These are phyloP conservation scores for Gallinago stenura DNA, from an alignment of 2,797 vertebrate genomes.

Conservation along the genomic window DNA sequence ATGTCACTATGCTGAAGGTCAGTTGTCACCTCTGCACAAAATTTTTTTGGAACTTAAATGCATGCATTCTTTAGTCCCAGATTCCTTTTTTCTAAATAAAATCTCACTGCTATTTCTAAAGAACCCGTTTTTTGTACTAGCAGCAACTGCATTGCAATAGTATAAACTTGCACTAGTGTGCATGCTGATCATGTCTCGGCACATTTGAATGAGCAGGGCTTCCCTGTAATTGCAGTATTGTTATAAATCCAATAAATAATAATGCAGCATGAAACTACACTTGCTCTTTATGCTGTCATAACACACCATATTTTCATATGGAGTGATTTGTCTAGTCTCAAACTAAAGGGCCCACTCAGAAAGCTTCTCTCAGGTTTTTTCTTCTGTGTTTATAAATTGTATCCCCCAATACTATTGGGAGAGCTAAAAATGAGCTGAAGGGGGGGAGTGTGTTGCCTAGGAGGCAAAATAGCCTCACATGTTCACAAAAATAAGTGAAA, in stretches of 20 bases:
- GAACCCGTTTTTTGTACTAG: background rate
- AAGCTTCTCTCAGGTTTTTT: slow-evolving; percentile 3
- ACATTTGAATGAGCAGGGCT: background rate
- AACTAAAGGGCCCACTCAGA: background rate
- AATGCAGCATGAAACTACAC: slow-evolving; percentile 19
- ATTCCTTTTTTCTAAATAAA: background rate
- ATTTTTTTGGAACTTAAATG: background rate
- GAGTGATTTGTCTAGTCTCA: slow-evolving; percentile 13
- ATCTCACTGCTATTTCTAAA: background rate
- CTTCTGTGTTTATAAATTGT: background rate
- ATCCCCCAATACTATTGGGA: background rate
- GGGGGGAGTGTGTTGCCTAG: background rate
- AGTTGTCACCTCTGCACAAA: background rate
- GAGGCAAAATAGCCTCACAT: slow-evolving; percentile 24
- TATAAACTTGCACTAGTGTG: background rate
- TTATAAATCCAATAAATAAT: slow-evolving; percentile 51
- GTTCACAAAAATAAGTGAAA: slow-evolving; percentile 5
- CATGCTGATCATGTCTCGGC: background rate
- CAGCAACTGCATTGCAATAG: background rate
- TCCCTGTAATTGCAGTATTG: background rate
- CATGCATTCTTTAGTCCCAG: background rate
- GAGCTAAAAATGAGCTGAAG: background rate
- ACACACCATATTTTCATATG: background rate
- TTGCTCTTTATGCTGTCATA: slow-evolving; percentile 23
- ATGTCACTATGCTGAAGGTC: background rate